Base-by-base conservation (phyloP, 1,140 invertebrate species). In the Nixonia krombeini region DNA sequence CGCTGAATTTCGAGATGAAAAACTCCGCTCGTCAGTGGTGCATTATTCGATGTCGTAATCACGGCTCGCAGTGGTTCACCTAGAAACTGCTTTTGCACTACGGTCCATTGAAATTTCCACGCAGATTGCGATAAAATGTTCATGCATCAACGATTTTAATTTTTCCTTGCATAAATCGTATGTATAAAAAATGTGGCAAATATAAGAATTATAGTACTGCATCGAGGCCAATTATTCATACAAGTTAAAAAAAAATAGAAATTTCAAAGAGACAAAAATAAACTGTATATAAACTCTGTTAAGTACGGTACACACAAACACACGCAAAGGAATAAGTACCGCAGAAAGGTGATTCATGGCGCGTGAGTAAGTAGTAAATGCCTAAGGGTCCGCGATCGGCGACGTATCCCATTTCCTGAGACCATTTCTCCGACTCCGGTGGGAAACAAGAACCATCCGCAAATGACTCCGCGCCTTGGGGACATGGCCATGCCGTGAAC, bases 401-500 rank as follows among this genome's bases (percentile, higher is more conserved):
- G 3, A 59, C 57, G 44, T 81, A 83, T 55, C 85, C 85, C 79
- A 85, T 82, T 69, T 83, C 80, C 28, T 83, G 83, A 2, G 72
- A 61, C 62, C 77, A 78, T 13, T 81, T 78, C 1, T 70, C 68
- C 0, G 75, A 67, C 44, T 78, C 69, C 12, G 69, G 66, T 9
- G 86, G 86, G 47, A 87, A 88, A 51, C 87, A 88, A 2, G 65
- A 71, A 8, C 86, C 87, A 3, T 72, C 68, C 0, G 68, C 17
- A 56, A 83, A 88, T 9, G 76, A 76, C 4, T 70, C 63, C 10
- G 70, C 72, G 2, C 85, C 81, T 23, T 78, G 73, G 1, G 76
- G 74, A 67, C 87, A 88, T 0, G 85, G 82, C 78, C 84, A 88
- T 0, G 82, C 81, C 5, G 61, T 71, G 50, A 87, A 87, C 44